phyloP scores from a whole-genome alignment of 1,140 invertebrate species.

The Drosophila kanapiae region DNA sequence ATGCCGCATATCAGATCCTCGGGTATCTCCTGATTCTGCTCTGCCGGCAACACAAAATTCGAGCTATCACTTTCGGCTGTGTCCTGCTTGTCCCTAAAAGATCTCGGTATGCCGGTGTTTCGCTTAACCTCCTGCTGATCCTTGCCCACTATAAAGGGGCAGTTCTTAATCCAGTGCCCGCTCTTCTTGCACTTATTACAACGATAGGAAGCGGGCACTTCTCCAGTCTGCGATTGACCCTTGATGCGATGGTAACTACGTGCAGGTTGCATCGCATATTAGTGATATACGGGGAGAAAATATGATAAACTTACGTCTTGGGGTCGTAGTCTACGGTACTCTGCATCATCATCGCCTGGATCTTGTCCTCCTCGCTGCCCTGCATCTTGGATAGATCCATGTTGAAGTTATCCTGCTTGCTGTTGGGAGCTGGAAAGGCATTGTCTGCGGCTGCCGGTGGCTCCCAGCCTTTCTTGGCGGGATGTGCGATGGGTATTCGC shows the following conservation, averaged over 20 bases:
- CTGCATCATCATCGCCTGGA: conserved; percentile 98
- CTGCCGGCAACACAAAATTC: conserved; percentile 50
- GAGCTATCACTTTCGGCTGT: conserved; percentile 48
- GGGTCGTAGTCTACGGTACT: conserved; percentile 98
- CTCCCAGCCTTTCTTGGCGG: conserved; percentile 91
- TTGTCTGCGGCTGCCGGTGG: conserved; percentile 54
- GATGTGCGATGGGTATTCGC: conserved; percentile 93
- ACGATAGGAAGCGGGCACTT: conserved; percentile 94
- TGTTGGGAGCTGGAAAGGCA: conserved; percentile 37
- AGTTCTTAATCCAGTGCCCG: conserved; percentile 98
- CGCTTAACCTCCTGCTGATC: conserved; percentile 92
- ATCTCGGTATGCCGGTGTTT: conserved; percentile 98
- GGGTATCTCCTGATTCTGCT: conserved; percentile 89
- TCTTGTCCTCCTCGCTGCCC: conserved; percentile 98
- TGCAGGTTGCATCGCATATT: neutral
- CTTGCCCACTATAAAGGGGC: conserved; percentile 88
- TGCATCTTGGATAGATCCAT: conserved; percentile 95
- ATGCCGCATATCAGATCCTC: conserved; percentile 96
- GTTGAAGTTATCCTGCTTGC: conserved; percentile 59
- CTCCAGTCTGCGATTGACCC: conserved; percentile 94
- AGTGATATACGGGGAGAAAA: conserved; percentile 73
- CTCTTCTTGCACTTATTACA: conserved; percentile 97
- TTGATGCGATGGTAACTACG: conserved; percentile 94
- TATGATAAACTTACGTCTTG: conserved; percentile 95
- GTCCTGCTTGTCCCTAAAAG: conserved; percentile 93